Conservation (phyloP, 2,113 vertebrate genomes). For the Psephotus haematonotus region DNA sequence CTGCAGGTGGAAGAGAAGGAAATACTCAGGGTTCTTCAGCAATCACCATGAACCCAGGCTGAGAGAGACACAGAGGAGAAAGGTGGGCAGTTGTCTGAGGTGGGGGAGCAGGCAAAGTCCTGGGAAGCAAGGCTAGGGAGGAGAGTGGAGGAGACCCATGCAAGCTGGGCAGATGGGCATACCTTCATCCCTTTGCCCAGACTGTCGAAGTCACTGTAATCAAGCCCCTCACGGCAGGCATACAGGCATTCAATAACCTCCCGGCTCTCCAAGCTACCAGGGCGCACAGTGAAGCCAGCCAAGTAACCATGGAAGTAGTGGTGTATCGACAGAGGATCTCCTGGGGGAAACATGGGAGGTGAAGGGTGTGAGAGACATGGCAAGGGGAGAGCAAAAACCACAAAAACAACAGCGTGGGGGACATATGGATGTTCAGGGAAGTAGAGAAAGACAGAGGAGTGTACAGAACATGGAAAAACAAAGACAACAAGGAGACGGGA, state of each 20-base stretch:
- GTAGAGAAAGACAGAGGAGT: not conserved
- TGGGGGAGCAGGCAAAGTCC: constrained; percentile 42
- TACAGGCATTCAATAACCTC: constrained; percentile 98
- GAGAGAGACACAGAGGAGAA: not conserved
- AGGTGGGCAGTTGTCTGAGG: not conserved
- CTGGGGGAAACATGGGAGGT: constrained; percentile 78
- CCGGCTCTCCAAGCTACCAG: constrained; percentile 94
- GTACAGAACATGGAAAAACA: not conserved
- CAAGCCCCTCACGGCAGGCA: constrained; percentile 96
- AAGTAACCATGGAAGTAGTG: constrained; percentile 94
- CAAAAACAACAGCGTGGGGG: not conserved
- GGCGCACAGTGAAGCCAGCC: constrained; percentile 94
- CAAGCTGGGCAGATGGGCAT: constrained; percentile 60
- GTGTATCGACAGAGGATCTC: constrained; percentile 82
- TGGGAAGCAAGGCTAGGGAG: constrained; percentile 18
- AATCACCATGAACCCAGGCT: not conserved
- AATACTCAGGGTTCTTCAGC: not conserved
- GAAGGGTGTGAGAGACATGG: constrained; percentile 58
- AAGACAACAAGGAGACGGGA: not conserved
- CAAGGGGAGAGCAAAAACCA: not conserved
- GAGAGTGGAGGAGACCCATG: constrained; percentile 50
- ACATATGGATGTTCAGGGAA: not conserved
- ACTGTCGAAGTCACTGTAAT: constrained; percentile 97
- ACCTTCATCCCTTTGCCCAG: constrained; percentile 99
- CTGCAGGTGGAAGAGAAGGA: constrained; percentile 63